phyloP scores from a whole-genome alignment of 2,113 vertebrate species.

The Haemorhous mexicanus region DNA sequence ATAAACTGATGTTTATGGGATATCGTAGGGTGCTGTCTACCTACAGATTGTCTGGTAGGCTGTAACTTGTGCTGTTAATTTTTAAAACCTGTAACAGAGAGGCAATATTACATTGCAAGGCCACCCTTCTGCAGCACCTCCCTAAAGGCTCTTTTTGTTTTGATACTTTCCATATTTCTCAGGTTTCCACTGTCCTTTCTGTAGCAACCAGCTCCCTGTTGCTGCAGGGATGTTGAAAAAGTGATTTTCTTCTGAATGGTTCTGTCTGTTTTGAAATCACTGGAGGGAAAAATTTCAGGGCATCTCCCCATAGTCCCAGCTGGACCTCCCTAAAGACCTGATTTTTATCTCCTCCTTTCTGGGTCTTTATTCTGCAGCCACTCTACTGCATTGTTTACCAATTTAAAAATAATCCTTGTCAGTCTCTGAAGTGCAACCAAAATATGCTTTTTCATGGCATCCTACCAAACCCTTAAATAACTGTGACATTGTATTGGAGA shows the following conservation, averaged over 20 bases:
- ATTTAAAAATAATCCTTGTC: neutral
- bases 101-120: neutral
- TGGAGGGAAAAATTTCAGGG: neutral
- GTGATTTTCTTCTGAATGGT: neutral
- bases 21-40: neutral
- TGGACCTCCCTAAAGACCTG: neutral
- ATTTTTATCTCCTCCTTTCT: neutral
- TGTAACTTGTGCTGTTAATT: conserved; percentile 2
- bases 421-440: neutral
- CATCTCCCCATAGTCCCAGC: neutral
- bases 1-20: neutral
- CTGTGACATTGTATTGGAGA: neutral
- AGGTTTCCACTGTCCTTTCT: neutral
- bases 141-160: neutral
- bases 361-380: neutral
- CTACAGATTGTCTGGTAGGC: neutral
- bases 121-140: neutral
- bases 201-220: neutral
- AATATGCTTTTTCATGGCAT: accelerated
- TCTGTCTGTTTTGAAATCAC: neutral
- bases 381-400: neutral
- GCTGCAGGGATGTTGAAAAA: neutral
- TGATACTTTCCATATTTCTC: neutral
- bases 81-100: conserved; percentile 12
- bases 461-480: neutral